Base-by-base conservation (phyloP, 2,797 vertebrate species). In the Poecile montanus region DNA sequence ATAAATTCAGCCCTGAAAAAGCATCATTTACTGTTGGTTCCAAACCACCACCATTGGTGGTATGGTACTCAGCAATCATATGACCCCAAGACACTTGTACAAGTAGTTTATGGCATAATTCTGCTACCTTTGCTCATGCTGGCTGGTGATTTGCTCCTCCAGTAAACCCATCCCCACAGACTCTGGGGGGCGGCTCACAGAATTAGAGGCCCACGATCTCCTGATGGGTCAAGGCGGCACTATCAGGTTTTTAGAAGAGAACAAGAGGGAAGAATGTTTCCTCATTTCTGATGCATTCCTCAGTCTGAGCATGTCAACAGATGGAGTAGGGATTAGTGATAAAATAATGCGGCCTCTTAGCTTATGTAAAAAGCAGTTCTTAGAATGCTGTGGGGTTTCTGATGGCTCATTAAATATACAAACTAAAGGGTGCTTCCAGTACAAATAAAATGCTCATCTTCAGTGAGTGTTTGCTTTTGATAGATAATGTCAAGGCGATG, bases 321-420 rank as follows among this genome's bases (percentile, higher is more conserved):
- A 94, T 92, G 77, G 92, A 96, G 92, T 76, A 53, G 42, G 70
- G 78, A 94, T 97, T 93, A 92, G 50, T 65, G 82, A 70, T 80
- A 95, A 95, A 91, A 87, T 66, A 92, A 70, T 63, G 72, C 89
- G 42, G 50, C 76, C 68, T 95, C 76, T 95, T 70, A 91, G 47
- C 15, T 95, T 91, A 66, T 85, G 65, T 72, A 85, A 93, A 93
- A 97, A 84, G 40, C 65, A 73, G 70, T 67, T 67, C 72, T 89
- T 47, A 74, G 67, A 4, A 9, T 70, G 56, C 62, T 85, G 56
- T 79, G 61, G 63, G 85, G 93, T 94, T 95, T 94, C 72, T 85
- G 85, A 94, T 92, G 71, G 25, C 44, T 96, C 73, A 85, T 91
- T 91, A 95, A 91, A 68, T 76, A 40, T 66, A 71, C 29, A 88